phyloP scores from a whole-genome alignment of 2,888 invertebrate genomes.

The Prosopocoilus inquinatus region DNA sequence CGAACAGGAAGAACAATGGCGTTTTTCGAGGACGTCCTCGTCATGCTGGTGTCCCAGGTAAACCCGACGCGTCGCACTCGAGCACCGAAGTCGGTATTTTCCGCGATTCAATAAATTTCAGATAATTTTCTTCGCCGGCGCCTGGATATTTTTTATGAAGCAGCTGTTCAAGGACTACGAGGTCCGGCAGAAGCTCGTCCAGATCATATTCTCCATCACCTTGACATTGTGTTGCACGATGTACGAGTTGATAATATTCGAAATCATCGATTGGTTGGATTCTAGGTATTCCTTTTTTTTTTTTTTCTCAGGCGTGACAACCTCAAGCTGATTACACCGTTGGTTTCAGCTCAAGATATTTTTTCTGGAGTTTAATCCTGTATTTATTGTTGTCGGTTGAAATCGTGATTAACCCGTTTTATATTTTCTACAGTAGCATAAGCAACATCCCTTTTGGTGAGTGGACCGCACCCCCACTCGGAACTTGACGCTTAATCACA shows the following conservation, averaged over 20 bases:
- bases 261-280: conserved; percentile 92
- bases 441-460: conserved; percentile 84
- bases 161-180: conserved; percentile 97
- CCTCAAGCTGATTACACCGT: background rate
- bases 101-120: conserved; percentile 49
- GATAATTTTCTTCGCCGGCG: conserved; percentile 92
- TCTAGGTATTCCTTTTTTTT: conserved; percentile 63
- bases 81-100: background rate
- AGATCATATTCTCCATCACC: conserved; percentile 93
- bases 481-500: background rate
- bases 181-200: conserved; percentile 90
- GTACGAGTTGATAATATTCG: conserved; percentile 99
- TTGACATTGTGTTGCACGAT: conserved; percentile 96
- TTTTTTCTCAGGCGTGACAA: background rate
- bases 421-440: conserved; percentile 92
- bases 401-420: conserved; percentile 94
- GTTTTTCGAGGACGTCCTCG: conserved; percentile 78
- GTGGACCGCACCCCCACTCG: conserved; percentile 32
- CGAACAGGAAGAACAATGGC: conserved; percentile 59
- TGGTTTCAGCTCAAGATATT: conserved; percentile 76
- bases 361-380: conserved; percentile 93
- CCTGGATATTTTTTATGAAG: conserved; percentile 98
- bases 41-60: conserved; percentile 69
- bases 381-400: conserved; percentile 90
- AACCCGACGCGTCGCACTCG: background rate